These are phyloP conservation scores for Acleris holmiana DNA, from an alignment of 2,888 invertebrate genomes.

Conservation along the genomic window DNA sequence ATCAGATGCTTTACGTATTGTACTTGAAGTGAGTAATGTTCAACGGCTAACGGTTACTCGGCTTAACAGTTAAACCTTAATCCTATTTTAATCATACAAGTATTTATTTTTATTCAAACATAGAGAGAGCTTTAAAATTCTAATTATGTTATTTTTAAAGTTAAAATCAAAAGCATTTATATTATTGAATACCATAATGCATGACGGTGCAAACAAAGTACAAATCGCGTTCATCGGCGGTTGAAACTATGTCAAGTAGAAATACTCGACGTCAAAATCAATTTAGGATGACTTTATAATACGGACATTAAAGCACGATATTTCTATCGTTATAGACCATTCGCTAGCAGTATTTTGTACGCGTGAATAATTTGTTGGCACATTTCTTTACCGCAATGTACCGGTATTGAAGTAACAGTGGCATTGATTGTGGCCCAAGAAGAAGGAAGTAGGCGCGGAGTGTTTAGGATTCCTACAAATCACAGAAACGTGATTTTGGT, in stretches of 20 bases:
- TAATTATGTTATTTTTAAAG: not conserved
- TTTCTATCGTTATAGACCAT: slow-evolving; percentile 43
- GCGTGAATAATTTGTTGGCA: slow-evolving; percentile 47
- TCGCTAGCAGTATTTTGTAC: slow-evolving; percentile 58
- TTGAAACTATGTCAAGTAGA: slow-evolving; percentile 47
- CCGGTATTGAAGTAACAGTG: slow-evolving; percentile 44
- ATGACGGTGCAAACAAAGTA: slow-evolving; percentile 26
- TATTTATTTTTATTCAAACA: too few species aligned
- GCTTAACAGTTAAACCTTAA: too few species aligned
- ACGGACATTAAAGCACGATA: slow-evolving; percentile 44
- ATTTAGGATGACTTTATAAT: slow-evolving; percentile 38
- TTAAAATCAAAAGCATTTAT: slow-evolving; percentile 4
- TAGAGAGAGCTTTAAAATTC: too few species aligned
- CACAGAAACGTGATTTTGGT: not conserved
- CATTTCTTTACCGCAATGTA: slow-evolving; percentile 52
- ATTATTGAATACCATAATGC: slow-evolving; percentile 6
- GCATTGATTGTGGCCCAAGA: slow-evolving; percentile 32
- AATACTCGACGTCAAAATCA: slow-evolving; percentile 45
- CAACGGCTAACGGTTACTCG: too few species aligned
- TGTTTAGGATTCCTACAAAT: not conserved
- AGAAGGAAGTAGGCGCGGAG: slow-evolving; percentile 29
- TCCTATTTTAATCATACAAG: too few species aligned
- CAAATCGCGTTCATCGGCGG: slow-evolving; percentile 15
- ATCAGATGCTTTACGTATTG: too few species aligned
- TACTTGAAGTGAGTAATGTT: too few species aligned